Conservation (phyloP, 2,888 invertebrate species). For the Suillia variegata region DNA sequence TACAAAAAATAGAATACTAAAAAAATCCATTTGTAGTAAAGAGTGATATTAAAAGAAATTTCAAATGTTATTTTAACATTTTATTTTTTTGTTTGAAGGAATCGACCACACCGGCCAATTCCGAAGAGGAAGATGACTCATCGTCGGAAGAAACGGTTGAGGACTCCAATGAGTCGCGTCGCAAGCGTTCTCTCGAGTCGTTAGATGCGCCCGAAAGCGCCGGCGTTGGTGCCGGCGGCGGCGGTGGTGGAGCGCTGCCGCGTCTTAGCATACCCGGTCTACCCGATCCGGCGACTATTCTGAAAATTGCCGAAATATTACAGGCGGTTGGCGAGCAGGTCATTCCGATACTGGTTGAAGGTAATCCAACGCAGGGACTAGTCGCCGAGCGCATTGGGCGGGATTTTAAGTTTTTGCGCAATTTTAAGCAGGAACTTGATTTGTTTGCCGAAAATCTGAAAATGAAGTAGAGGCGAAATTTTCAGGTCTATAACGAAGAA, state of each 20-base stretch:
- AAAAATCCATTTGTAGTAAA: too few species aligned
- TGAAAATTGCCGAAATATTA: slow-evolving; percentile 53
- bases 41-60: too few species aligned
- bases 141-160: slow-evolving; percentile 52
- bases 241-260: slow-evolving; percentile 4
- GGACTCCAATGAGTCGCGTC: slow-evolving; percentile 38
- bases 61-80: not conserved
- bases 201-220: slow-evolving; percentile 26
- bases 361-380: slow-evolving; percentile 35
- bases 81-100: slow-evolving; percentile 13
- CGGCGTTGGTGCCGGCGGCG: slow-evolving; percentile 11
- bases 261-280: slow-evolving; percentile 34
- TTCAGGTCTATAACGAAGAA: too few species aligned
- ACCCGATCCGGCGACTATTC: slow-evolving; percentile 52
- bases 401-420: slow-evolving; percentile 34
- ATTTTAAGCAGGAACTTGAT: slow-evolving; percentile 33
- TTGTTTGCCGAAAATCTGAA: slow-evolving; percentile 12
- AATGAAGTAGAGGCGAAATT: not conserved
- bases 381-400: slow-evolving; percentile 35
- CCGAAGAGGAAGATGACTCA: slow-evolving; percentile 41
- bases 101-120: slow-evolving; percentile 13
- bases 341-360: slow-evolving; percentile 48
- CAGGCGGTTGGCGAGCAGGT: slow-evolving; percentile 50
- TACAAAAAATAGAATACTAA: too few species aligned
- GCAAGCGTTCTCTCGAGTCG: slow-evolving; percentile 22